These are phyloP conservation scores for Drosophila malerkotliana DNA, from an alignment of 1,140 invertebrate species.

Conservation along the genomic window DNA sequence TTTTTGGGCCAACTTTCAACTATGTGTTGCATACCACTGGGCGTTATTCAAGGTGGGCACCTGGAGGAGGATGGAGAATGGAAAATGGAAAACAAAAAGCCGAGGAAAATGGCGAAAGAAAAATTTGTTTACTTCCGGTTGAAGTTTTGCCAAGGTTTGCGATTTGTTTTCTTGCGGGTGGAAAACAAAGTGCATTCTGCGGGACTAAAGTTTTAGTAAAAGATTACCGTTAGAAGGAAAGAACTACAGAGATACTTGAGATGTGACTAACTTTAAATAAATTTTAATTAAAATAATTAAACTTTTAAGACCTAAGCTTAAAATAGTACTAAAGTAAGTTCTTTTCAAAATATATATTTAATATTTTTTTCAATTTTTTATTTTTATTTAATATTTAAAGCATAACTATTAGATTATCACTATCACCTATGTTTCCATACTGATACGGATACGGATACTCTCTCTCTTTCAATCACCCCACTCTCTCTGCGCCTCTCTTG, in stretches of 20 bases:
- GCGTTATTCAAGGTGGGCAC: constrained; percentile 9
- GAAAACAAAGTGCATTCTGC: constrained; percentile 13
- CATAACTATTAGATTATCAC: background rate
- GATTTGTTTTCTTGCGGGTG: constrained; percentile 29
- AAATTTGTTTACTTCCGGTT: constrained; percentile 51
- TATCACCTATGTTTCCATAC: background rate
- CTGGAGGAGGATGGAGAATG: background rate
- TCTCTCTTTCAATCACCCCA: background rate
- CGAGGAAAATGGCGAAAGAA: constrained; percentile 20
- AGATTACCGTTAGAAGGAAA: background rate
- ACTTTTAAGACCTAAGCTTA: too few relatives aligned
- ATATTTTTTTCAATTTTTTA: background rate
- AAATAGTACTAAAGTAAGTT: too few relatives aligned
- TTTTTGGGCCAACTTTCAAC: constrained; percentile 16
- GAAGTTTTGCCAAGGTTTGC: constrained; percentile 42
- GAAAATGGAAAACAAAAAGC: constrained; percentile 9
- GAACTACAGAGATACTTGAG: too few relatives aligned
- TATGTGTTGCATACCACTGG: constrained; percentile 41
- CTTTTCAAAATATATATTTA: background rate
- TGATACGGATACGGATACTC: background rate
- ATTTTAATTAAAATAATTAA: background rate
- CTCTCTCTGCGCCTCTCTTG: background rate
- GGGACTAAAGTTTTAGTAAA: background rate
- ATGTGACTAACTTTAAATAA: too few relatives aligned
- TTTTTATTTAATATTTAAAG: background rate